Evolutionary conservation across 2,113 vertebrate genomes (phyloP).

Genomic region (Gallinago jamesoni): DNA sequence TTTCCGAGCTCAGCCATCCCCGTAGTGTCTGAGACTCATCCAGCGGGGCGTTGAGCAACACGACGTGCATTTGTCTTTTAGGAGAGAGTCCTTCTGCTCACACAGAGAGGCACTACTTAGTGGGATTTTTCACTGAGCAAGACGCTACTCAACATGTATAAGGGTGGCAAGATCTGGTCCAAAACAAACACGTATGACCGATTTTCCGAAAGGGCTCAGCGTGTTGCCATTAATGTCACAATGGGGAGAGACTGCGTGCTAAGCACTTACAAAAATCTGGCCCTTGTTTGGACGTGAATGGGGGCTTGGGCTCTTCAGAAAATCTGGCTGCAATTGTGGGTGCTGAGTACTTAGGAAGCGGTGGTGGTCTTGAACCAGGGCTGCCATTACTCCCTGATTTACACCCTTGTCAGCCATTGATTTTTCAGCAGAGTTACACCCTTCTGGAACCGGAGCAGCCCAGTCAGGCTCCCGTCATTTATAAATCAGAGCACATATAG

Average conservation of each 20-base stretch:
- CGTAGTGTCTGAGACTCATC: background rate
- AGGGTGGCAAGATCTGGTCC: constrained; percentile 4
- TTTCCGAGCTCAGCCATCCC: background rate
- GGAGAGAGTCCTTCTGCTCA: background rate
- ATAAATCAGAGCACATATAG: background rate
- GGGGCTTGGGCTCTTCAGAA: constrained; percentile 10
- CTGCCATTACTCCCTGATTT: constrained; percentile 47
- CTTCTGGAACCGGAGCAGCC: background rate
- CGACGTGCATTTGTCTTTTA: background rate
- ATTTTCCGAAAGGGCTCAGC: constrained; percentile 32
- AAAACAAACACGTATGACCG: constrained; percentile 57
- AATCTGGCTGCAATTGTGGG: constrained; percentile 49
- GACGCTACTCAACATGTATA: background rate
- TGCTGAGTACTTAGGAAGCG: constrained; percentile 18
- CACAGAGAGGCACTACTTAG: background rate
- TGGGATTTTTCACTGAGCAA: background rate
- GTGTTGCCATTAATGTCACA: constrained; percentile 33
- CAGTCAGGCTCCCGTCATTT: background rate
- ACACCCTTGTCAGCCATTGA: constrained; percentile 2
- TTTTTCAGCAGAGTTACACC: constrained; percentile 22
- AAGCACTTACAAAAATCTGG: constrained; percentile 41
- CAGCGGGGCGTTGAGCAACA: background rate
- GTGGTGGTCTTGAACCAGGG: constrained; percentile 28
- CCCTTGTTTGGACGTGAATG: constrained; percentile 25
- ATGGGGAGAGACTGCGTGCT: background rate